Evolutionary conservation across 2,113 vertebrate genomes (phyloP), one percentile per base, ranked within the genome.

Genomic region (Climacteris rufus): DNA sequence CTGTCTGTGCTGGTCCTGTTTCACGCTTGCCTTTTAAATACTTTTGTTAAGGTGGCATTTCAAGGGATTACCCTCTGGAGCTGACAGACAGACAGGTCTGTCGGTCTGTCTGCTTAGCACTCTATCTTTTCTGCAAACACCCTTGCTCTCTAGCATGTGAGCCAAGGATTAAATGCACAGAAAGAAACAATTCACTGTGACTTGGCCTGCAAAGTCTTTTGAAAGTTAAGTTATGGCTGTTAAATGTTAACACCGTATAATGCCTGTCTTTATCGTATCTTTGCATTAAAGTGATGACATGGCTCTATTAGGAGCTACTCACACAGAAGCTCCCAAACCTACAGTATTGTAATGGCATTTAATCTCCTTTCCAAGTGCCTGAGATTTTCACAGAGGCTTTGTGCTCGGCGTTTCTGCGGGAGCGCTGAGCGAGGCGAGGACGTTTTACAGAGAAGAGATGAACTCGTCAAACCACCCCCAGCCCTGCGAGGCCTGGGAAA

Each of bases 161-260:
- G 84, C 91, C 90, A 74, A n/a, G 91, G 82, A 90, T 92, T 92
- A 90, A 81, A 94, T 0, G 49, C 75, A 47, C 72, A 92, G 94
- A 93, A 70, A 93, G 92, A 90, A 96, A 90, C 90, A 88, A 83
- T 78, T 83, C 84, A 5, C 76, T 88, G 68, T 75, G 82, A 83
- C 83, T 92, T 75, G 90, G 60, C 60, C 92, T 60, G 85, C 53
- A 66, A 92, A 86, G 82, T 49, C 94, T 90, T 94, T 89, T 83
- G 75, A 52, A 96, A 95, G 90, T 75, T 76, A 81, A 94, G 79
- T 90, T 90, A 49, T 78, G 92, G 93, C 88, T 93, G 94, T 87
- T 89, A 94, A 90, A 93, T 75, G 95, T 90, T 96, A 93, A 81
- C 95, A 92, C 85, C 76, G 18, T 22, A 27, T 88, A 94, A 94